These are phyloP conservation scores for Orchestia grillus DNA, from an alignment of 1,140 invertebrate genomes.

Conservation along the genomic window DNA sequence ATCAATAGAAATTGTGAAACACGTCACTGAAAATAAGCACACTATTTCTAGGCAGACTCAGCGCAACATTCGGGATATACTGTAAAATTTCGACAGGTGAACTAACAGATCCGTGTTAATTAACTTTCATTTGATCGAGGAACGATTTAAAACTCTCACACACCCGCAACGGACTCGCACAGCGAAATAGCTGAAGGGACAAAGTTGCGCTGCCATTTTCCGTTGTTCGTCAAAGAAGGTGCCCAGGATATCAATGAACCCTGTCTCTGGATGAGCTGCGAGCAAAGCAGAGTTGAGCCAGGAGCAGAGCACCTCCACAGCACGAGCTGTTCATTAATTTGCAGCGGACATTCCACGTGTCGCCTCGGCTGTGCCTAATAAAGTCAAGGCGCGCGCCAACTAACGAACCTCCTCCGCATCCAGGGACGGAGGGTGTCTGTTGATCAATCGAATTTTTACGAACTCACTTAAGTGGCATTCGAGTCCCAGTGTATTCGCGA, in stretches of 20 bases:
- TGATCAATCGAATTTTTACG: neutral
- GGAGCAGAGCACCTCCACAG: too few species aligned
- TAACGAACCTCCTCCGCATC: neutral
- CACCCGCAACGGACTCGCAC: too few species aligned
- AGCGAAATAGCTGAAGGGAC: too few species aligned
- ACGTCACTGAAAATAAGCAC: too few species aligned
- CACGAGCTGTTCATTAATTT: neutral
- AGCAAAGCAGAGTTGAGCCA: neutral
- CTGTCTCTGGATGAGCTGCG: neutral
- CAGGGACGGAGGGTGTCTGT: too few species aligned
- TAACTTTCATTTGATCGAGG: too few species aligned
- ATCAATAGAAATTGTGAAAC: too few species aligned
- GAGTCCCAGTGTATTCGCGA: neutral
- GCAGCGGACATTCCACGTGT: neutral
- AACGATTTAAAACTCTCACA: too few species aligned
- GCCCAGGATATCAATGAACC: neutral
- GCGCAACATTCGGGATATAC: too few species aligned
- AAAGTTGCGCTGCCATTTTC: neutral
- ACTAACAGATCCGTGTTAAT: too few species aligned
- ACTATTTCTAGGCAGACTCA: too few species aligned
- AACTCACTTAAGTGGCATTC: neutral
- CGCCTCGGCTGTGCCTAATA: neutral
- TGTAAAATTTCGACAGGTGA: too few species aligned
- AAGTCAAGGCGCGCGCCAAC: neutral
- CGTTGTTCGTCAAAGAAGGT: neutral